Conservation (phyloP, 2,888 invertebrate species). For the Cephus spinipes region DNA sequence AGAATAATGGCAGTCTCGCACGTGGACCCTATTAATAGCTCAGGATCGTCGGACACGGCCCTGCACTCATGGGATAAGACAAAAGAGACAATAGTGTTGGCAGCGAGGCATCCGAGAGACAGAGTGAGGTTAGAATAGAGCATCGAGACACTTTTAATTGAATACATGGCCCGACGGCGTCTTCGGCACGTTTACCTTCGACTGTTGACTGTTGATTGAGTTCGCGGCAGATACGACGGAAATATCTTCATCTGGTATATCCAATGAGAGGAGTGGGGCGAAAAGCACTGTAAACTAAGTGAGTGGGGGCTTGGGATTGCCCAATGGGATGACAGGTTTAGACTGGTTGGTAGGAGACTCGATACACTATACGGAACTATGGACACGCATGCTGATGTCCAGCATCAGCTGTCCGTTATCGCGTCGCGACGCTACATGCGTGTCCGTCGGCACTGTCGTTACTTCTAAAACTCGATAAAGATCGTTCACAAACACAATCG, state of each 20-base stretch:
- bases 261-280: neutral
- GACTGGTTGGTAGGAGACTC: neutral
- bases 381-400: neutral
- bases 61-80: neutral
- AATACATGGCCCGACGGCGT: neutral
- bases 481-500: neutral
- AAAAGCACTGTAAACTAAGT: neutral
- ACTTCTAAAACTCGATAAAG: neutral
- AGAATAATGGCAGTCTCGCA: constrained; percentile 12
- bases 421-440: neutral
- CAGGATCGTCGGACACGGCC: neutral
- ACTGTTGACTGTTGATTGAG: neutral
- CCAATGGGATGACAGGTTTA: neutral
- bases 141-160: neutral
- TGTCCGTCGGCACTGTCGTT: neutral
- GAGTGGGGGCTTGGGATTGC: neutral
- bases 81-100: neutral
- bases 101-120: neutral
- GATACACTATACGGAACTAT: neutral
- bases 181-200: neutral
- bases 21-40: constrained; percentile 31
- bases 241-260: neutral
- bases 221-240: neutral
- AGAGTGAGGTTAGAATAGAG: neutral
- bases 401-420: constrained; percentile 4